Conservation (phyloP, 2,797 vertebrate genomes). For the Ctenopoma kingsleyae region DNA sequence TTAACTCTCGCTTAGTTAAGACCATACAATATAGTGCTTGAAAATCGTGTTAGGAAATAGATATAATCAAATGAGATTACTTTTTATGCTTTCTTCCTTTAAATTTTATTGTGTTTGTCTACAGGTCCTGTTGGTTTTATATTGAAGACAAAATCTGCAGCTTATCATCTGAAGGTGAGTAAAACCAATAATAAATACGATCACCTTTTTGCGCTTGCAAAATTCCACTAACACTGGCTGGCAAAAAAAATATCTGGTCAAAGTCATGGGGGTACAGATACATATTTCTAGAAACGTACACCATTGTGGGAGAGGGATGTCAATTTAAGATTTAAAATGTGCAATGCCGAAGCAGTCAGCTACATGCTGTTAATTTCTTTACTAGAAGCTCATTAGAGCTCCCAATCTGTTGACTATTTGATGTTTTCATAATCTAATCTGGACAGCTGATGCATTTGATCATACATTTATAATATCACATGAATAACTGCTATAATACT, state of each 20-base stretch:
- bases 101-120: constrained; percentile 7
- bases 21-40: not conserved
- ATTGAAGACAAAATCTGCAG: constrained; percentile 2
- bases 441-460: constrained; percentile 24
- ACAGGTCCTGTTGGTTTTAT: constrained; percentile 14
- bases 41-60: constrained; percentile 1
- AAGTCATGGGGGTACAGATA: not conserved
- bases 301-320: not conserved
- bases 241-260: not conserved
- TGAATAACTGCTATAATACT: not conserved
- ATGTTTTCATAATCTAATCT: constrained; percentile 50
- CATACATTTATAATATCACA: constrained; percentile 30
- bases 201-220: constrained; percentile 16
- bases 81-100: not conserved
- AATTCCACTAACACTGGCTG: constrained; percentile 18
- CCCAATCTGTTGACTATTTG: constrained; percentile 42
- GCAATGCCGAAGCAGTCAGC: constrained; percentile 15
- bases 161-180: constrained; percentile 29
- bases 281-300: not conserved
- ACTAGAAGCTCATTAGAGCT: constrained; percentile 41
- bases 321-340: constrained; percentile 13
- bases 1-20: not conserved
- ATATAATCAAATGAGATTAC: not conserved
- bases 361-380: constrained; percentile 38
- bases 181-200: constrained; percentile 27